Base-by-base conservation (phyloP, 2,797 vertebrate species). In the Ctenochaetus hawaiiensis region DNA sequence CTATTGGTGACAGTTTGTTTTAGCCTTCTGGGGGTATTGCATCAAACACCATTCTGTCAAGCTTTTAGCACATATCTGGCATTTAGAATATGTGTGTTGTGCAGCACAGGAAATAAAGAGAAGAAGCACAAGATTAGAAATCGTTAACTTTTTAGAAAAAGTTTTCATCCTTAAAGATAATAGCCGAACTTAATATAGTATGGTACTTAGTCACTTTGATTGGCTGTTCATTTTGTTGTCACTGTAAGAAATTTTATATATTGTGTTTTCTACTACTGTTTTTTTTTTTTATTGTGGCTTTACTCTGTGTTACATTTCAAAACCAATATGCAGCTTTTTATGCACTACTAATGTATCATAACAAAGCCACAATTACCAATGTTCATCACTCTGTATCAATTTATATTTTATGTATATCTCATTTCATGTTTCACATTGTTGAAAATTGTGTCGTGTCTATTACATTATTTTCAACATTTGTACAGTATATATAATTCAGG, bases 111-210 rank as follows among this genome's bases (percentile, higher is more conserved):
- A 16, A 71, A 58, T 59, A 1, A 43, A 56, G 39, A 63, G 17
- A 63, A 69, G 10, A 83, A 86, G 82, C 83, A 90, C 82, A 90
- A 65, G 1, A 56, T 54, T 30, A 62, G 1, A 77, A 62, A 20
- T 37, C 34, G 11, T 22, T 54, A 4, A 13, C 6, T 18, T 58
- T 61, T 41, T 78, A 34, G 30, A 34, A 34, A 34, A 20, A 13
- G 12, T n/a, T 41, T 17, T n/a, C 13, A 65, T 65, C 10, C 14
- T n/a, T 30, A 60, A 51, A 53, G 0, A 67, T 64, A 34, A 58
- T 63, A 57, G 12, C 12, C 10, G 48, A 63, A 54, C 26, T 57
- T 13, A 1, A 6, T 48, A 13, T 51, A 49, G 10, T 20, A 43
- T 22, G 43, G 52, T 65, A 58, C 52, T 39, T 57, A 37, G 7